Evolutionary conservation across 2,888 invertebrate genomes (phyloP).

Genomic region (Deladenus siricidicola): DNA sequence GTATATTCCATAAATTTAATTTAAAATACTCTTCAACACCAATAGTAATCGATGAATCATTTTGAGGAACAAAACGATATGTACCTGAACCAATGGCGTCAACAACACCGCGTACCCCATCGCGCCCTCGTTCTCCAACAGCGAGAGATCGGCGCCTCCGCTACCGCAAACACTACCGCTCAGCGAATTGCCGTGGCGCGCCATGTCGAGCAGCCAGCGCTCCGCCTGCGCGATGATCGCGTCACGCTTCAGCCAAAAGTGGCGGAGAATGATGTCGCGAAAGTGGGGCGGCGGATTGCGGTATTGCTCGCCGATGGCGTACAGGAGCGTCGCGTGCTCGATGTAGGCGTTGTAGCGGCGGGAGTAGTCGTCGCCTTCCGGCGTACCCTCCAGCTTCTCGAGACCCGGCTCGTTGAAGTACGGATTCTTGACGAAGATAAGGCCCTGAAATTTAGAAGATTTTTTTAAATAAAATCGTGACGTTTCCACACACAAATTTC

Average conservation of each 20-base stretch:
- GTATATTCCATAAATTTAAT: too few relatives aligned
- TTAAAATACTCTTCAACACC: not conserved
- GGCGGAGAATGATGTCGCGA: constrained; percentile 77
- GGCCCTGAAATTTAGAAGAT: constrained; percentile 59
- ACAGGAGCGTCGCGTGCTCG: constrained; percentile 51
- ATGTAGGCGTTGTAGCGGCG: constrained; percentile 51
- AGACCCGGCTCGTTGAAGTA: constrained; percentile 65
- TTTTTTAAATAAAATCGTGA: too few relatives aligned
- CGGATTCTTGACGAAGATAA: constrained; percentile 61
- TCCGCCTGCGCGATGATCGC: constrained; percentile 73
- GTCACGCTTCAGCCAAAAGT: constrained; percentile 86
- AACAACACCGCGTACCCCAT: not conserved
- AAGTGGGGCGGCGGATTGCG: constrained; percentile 31
- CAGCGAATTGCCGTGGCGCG: not conserved
- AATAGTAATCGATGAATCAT: not conserved
- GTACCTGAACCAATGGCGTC: not conserved
- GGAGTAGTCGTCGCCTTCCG: constrained; percentile 47
- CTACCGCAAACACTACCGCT: not conserved
- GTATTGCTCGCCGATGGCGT: constrained; percentile 48
- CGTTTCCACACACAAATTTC: too few relatives aligned
- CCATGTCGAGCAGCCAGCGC: constrained; percentile 14
- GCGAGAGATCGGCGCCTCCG: not conserved
- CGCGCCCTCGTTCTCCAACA: not conserved
- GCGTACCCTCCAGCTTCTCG: constrained; percentile 54
- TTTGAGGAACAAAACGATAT: not conserved